phyloP scores from a whole-genome alignment of 2,888 invertebrate species.

The Conchocele bisecta region DNA sequence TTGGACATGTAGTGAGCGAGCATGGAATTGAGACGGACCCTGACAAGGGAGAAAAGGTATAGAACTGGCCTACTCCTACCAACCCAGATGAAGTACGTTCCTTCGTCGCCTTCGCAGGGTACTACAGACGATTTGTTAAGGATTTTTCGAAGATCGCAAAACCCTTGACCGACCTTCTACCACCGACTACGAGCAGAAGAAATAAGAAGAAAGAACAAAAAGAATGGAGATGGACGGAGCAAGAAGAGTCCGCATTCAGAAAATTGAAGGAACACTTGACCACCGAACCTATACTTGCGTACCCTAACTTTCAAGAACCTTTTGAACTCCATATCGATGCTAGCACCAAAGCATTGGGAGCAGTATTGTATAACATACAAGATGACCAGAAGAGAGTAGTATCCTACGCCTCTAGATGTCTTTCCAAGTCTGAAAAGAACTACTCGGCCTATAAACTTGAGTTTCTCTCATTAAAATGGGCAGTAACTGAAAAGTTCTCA shows the following conservation, averaged over 20 bases:
- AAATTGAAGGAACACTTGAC: background rate
- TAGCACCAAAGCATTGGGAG: conserved; percentile 28
- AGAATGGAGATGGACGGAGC: too few species aligned
- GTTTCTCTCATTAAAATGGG: conserved; percentile 51
- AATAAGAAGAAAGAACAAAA: background rate
- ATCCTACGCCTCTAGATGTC: conserved; percentile 35
- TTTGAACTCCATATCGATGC: conserved; percentile 50
- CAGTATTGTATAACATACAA: conserved; percentile 41
- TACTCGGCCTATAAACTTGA: conserved; percentile 49
- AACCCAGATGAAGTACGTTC: conserved; percentile 3
- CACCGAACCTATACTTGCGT: conserved; percentile 11
- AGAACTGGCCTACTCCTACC: conserved; percentile 6
- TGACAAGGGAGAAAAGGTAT: conserved; percentile 2
- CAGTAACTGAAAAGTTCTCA: conserved; percentile 40
- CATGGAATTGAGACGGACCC: conserved; percentile 7
- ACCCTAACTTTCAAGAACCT: conserved; percentile 20
- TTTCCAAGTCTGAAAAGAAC: conserved; percentile 38
- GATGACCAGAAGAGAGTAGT: conserved; percentile 29
- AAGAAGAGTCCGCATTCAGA: background rate
- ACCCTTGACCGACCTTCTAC: background rate
- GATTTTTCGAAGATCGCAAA: background rate
- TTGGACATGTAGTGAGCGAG: conserved; percentile 34
- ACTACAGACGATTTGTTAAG: conserved; percentile 8
- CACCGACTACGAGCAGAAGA: background rate
- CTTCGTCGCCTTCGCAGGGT: conserved; percentile 8